Conservation (phyloP, 2,113 vertebrate species). For the Atractosteus spatula region DNA sequence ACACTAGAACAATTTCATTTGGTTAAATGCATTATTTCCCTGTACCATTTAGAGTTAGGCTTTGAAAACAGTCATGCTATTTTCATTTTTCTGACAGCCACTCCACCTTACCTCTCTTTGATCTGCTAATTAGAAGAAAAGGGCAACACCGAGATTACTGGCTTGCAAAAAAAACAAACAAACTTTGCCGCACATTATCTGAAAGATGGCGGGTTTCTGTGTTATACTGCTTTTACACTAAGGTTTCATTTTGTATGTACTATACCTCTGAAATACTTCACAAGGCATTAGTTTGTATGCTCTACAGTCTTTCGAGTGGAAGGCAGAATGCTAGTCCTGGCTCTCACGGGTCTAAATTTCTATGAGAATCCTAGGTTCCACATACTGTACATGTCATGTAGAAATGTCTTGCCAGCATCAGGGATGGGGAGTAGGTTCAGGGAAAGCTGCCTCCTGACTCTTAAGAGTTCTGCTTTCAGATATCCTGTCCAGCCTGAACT, state of each 20-base stretch:
- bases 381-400: too few relatives aligned
- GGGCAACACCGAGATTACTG: constrained; percentile 52
- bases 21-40: constrained; percentile 33
- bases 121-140: constrained; percentile 60
- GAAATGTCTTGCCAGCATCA: not conserved
- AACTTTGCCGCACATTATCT: constrained; percentile 11
- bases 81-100: constrained; percentile 52
- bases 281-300: too few relatives aligned
- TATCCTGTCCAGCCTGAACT: constrained; percentile 98
- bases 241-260: too few relatives aligned
- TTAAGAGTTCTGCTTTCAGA: constrained; percentile 62
- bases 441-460: not conserved
- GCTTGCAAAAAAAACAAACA: constrained; percentile 26
- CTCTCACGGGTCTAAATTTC: too few relatives aligned
- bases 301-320: too few relatives aligned
- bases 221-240: too few relatives aligned
- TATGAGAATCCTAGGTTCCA: too few relatives aligned
- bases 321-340: too few relatives aligned
- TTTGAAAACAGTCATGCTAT: constrained; percentile 51
- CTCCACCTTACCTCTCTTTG: constrained; percentile 57
- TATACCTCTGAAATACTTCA: too few relatives aligned
- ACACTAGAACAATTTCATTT: constrained; percentile 53
- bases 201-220: too few relatives aligned
- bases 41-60: constrained; percentile 28
- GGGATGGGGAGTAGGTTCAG: not conserved